A percentile compares a stretch with the other conserved stretches of the same genome.
Evolutionary conservation across 1,140 invertebrate species (phyloP).

Genomic region (Brachionus angularis): DNA sequence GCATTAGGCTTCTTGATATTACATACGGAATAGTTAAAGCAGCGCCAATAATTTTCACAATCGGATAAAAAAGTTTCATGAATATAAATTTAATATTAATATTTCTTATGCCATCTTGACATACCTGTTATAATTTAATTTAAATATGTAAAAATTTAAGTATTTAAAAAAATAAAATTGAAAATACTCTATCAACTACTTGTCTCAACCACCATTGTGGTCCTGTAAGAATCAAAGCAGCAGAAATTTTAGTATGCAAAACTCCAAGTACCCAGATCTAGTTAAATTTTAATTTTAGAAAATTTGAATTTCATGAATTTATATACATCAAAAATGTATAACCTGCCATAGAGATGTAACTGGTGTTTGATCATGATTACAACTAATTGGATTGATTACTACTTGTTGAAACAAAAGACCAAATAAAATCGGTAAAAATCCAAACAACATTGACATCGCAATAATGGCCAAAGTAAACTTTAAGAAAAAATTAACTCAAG

Average conservation of each 20-base stretch:
- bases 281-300: slow-evolving; percentile 45
- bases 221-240: slow-evolving; percentile 91
- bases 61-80: slow-evolving; percentile 76
- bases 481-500: slow-evolving; percentile 45
- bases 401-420: slow-evolving; percentile 85
- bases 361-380: slow-evolving; percentile 86
- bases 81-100: slow-evolving; percentile 85
- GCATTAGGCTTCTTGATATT: slow-evolving; percentile 72
- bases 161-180: slow-evolving; percentile 18
- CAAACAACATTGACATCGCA: slow-evolving; percentile 70
- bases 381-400: slow-evolving; percentile 82
- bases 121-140: slow-evolving; percentile 59
- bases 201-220: slow-evolving; percentile 87
- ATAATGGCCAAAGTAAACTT: slow-evolving; percentile 64
- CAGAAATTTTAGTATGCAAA: slow-evolving; percentile 94
- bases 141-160: neutral
- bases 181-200: slow-evolving; percentile 83
- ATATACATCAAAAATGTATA: no score
- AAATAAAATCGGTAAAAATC: slow-evolving; percentile 84
- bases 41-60: slow-evolving; percentile 78
- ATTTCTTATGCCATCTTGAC: slow-evolving; percentile 80
- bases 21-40: slow-evolving; percentile 83
- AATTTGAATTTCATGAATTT: slow-evolving; percentile 45
- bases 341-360: slow-evolving; percentile 78
- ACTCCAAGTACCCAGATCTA: slow-evolving; percentile 86